Evolutionary conservation across 2,888 invertebrate genomes (phyloP).

Genomic region (Drosophila kambysellisi): DNA sequence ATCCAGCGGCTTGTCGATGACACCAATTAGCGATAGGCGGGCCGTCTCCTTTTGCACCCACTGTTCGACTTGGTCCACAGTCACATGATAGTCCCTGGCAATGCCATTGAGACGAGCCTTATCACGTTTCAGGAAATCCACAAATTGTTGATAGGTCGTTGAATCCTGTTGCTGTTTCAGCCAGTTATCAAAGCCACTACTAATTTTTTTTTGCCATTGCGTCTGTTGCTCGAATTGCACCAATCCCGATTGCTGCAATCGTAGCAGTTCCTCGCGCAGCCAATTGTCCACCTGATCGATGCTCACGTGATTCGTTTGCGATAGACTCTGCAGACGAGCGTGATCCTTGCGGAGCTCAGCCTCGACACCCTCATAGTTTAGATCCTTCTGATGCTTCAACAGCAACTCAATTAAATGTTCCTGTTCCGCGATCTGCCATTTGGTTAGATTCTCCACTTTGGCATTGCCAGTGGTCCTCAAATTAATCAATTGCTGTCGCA

Average conservation of each 20-base stretch:
- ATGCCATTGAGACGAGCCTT: slow-evolving; percentile 74
- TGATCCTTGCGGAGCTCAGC: slow-evolving; percentile 73
- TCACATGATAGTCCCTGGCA: slow-evolving; percentile 79
- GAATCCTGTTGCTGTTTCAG: slow-evolving; percentile 73
- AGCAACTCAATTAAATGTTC: slow-evolving; percentile 80
- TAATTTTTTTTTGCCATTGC: slow-evolving; percentile 81
- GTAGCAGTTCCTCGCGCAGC: slow-evolving; percentile 74
- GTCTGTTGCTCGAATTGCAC: slow-evolving; percentile 75
- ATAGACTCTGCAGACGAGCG: slow-evolving; percentile 68
- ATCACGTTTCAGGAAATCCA: slow-evolving; percentile 76
- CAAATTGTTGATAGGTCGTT: slow-evolving; percentile 72
- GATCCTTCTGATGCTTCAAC: slow-evolving; percentile 74
- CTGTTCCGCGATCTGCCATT: slow-evolving; percentile 82
- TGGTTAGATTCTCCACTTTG: slow-evolving; percentile 80
- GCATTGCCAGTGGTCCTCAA: slow-evolving; percentile 78
- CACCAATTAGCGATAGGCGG: slow-evolving; percentile 72
- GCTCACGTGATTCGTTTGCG: slow-evolving; percentile 77
- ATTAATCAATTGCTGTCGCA: slow-evolving; percentile 81
- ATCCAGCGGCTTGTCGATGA: slow-evolving; percentile 67
- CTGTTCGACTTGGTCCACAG: slow-evolving; percentile 81
- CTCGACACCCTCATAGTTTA: slow-evolving; percentile 77
- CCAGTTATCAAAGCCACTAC: slow-evolving; percentile 75
- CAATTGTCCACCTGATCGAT: slow-evolving; percentile 80
- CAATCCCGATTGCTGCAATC: slow-evolving; percentile 75
- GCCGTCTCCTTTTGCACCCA: slow-evolving; percentile 82